Base-by-base conservation (phyloP, 2,113 vertebrate species). In the Serilophus lunatus region DNA sequence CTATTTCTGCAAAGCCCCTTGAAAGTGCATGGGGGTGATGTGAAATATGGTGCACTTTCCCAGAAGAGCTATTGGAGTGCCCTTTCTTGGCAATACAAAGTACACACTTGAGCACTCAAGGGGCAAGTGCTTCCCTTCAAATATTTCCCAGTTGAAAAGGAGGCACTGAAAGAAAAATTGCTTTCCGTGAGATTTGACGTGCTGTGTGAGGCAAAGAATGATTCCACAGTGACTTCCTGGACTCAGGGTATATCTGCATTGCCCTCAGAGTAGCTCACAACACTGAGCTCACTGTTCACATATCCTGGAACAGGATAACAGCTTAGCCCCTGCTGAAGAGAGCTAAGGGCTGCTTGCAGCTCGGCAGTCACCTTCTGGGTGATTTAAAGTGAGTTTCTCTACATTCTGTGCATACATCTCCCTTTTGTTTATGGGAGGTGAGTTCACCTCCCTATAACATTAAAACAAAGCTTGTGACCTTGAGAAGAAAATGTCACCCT, bases 91-190 rank as follows among this genome's bases (percentile, higher is more conserved):
- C 86, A 96, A 94, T 90, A 92, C 86, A 86, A 94, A 94, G 82
- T 92, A 90, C 90, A 92, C 94, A 94, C 92, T 95, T 96, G 93
- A 96, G 92, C 92, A 93, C 93, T 96, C 95, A 96, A 96, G 95
- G 82, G 92, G 82, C 82, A 94, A 96, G 90, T 84, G 29, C 82
- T 97, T 95, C 72, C 66, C 70, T 93, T 96, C 91, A 79, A 91
- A 92, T 65, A 36, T 36, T 95, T 85, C 96, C 86, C 90, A 75
- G 85, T 2, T 93, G 94, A 96, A 96, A 96, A 94, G 76, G 64
- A 93, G 90, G 88, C 64, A 86, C 68, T 81, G 92, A 95, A 95
- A 86, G 88, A 95, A 93, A 96, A 97, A 97, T 93, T 94, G 82
- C 72, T 96, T 93, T 95, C 90, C 0, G 15, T 88, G 90, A 95